Evolutionary conservation across 2,113 vertebrate species (phyloP).

Genomic region (Heterotilapia buettikoferi): DNA sequence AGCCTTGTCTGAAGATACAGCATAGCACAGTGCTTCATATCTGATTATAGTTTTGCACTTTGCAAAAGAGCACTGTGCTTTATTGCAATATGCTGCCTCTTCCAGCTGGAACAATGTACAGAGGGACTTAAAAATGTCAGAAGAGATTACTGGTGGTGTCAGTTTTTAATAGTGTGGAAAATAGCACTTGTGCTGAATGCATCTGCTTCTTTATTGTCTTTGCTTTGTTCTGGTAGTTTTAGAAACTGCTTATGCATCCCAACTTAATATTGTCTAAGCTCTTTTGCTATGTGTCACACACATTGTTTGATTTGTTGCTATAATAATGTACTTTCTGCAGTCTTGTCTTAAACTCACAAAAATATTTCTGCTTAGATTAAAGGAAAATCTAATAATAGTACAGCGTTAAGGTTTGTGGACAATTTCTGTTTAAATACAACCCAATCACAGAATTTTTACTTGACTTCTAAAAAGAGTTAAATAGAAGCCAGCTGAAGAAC

Average conservation of each 20-base stretch:
- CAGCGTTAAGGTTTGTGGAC: neutral
- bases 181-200: neutral
- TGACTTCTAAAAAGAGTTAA: neutral
- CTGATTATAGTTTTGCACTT: neutral
- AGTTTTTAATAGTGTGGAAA: neutral
- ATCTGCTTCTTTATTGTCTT: neutral
- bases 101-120: conserved; percentile 1
- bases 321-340: neutral
- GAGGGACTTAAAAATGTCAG: neutral
- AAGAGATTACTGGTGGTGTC: neutral
- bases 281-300: neutral
- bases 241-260: neutral
- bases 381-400: neutral
- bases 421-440: neutral
- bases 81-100: neutral
- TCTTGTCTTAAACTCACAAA: neutral
- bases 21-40: neutral
- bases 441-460: neutral
- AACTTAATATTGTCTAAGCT: neutral
- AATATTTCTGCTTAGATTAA: neutral
- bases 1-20: neutral
- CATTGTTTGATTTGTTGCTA: neutral
- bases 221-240: neutral
- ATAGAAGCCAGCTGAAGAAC: neutral
- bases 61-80: neutral